Conservation (phyloP, 2,113 vertebrate genomes). For the Archilochus colubris region DNA sequence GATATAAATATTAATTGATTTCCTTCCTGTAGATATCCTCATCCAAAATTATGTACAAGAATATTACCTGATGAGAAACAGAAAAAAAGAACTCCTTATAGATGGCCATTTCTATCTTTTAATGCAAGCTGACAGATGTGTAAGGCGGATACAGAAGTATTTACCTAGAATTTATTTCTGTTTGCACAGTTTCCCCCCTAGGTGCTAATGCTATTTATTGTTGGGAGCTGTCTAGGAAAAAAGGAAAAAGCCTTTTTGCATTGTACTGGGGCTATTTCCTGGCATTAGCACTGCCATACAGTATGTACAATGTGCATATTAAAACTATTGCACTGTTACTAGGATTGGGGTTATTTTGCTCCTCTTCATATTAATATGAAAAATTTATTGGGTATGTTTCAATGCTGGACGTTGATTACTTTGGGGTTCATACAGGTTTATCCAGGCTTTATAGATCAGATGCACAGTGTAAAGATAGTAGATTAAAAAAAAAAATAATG, state of each 20-base stretch:
- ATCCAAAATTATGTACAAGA: background rate
- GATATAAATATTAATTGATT: background rate
- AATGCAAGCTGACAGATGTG: background rate
- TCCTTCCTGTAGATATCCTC: background rate
- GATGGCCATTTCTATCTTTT: background rate
- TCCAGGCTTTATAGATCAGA: background rate
- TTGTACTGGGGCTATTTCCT: background rate
- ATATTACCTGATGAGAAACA: background rate
- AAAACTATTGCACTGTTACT: background rate
- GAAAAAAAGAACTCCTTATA: background rate
- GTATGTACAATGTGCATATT: background rate
- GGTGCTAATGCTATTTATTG: background rate
- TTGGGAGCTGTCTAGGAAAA: background rate
- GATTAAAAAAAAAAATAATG: too few relatives aligned
- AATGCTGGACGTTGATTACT: background rate
- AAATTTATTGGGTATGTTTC: background rate
- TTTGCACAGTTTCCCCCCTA: background rate
- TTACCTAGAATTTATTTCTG: background rate
- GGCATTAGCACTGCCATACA: accelerated
- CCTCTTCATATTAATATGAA: background rate
- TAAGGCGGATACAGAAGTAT: background rate
- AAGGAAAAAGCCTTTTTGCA: background rate
- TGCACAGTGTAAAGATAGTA: background rate
- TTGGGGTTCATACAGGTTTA: background rate
- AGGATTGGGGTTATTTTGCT: background rate